Conservation (phyloP, 2,888 invertebrate species). For the Melanargia galathea region DNA sequence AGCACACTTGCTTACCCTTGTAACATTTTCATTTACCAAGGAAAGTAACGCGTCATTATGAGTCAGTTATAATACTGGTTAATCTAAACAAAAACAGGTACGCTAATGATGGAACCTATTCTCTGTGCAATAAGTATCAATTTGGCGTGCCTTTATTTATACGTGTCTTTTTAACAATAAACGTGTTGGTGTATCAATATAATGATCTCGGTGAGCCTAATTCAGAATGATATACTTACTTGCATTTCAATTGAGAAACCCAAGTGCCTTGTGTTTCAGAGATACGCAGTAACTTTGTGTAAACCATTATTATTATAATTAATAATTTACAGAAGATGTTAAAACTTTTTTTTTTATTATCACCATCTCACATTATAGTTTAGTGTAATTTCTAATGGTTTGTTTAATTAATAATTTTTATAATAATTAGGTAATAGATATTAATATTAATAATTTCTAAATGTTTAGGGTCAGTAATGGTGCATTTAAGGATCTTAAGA, state of each 20-base stretch:
- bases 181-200: slow-evolving; percentile 7
- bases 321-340: too few species aligned
- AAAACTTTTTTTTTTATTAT: too few species aligned
- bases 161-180: neutral
- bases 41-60: neutral
- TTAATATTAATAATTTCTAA: too few species aligned
- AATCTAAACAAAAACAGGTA: neutral
- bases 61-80: neutral
- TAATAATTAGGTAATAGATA: too few species aligned
- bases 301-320: too few species aligned
- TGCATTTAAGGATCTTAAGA: too few species aligned
- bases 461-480: too few species aligned
- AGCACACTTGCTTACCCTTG: slow-evolving; percentile 3
- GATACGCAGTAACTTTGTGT: slow-evolving; percentile 1
- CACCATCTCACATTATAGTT: too few species aligned
- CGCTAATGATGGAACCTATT: slow-evolving; percentile 8
- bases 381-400: too few species aligned
- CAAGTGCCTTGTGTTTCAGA: slow-evolving; percentile 24
- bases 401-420: too few species aligned
- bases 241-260: slow-evolving; percentile 30
- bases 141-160: slow-evolving; percentile 5
- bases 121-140: neutral
- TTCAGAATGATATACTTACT: slow-evolving; percentile 12
- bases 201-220: slow-evolving; percentile 9
- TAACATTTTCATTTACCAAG: neutral